Conservation (phyloP, 1,140 invertebrate species). For the Thaumetopoea pityocampa region DNA sequence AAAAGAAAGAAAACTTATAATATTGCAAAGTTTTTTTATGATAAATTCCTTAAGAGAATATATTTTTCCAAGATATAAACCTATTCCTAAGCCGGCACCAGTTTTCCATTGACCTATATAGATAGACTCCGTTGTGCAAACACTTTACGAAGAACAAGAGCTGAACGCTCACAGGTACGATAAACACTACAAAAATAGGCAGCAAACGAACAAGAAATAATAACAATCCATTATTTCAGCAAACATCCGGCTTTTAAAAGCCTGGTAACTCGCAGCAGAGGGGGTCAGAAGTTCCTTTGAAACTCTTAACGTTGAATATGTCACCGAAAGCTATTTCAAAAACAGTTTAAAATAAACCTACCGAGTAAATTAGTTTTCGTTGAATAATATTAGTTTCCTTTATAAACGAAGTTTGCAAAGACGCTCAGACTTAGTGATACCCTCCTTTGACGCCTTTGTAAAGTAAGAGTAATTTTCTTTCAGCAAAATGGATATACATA, state of each 20-base stretch:
- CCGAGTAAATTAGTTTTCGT: slow-evolving; percentile 6
- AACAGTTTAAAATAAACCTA: slow-evolving; percentile 15
- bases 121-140: slow-evolving; percentile 10
- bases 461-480: too few species aligned
- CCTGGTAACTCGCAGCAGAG: background rate
- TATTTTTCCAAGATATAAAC: background rate
- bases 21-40: background rate
- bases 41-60: background rate
- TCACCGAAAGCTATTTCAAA: slow-evolving; percentile 15
- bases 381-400: slow-evolving; percentile 14
- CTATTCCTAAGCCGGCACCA: background rate
- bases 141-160: slow-evolving; percentile 18
- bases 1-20: too few species aligned
- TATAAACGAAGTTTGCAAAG: too few species aligned
- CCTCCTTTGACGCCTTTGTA: too few species aligned
- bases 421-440: too few species aligned
- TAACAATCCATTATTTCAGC: slow-evolving; percentile 23
- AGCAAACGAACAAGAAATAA: slow-evolving; percentile 26
- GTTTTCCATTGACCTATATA: slow-evolving; percentile 20
- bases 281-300: slow-evolving; percentile 9
- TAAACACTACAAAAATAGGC: slow-evolving; percentile 19
- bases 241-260: slow-evolving; percentile 12
- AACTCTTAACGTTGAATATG: slow-evolving; percentile 12
- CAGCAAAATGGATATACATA: too few species aligned
- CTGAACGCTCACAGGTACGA: slow-evolving; percentile 15